A percentile compares a stretch with the other conserved stretches of the same genome.
Conservation (phyloP, 2,797 vertebrate genomes). For the Anabacerthia variegaticeps region DNA sequence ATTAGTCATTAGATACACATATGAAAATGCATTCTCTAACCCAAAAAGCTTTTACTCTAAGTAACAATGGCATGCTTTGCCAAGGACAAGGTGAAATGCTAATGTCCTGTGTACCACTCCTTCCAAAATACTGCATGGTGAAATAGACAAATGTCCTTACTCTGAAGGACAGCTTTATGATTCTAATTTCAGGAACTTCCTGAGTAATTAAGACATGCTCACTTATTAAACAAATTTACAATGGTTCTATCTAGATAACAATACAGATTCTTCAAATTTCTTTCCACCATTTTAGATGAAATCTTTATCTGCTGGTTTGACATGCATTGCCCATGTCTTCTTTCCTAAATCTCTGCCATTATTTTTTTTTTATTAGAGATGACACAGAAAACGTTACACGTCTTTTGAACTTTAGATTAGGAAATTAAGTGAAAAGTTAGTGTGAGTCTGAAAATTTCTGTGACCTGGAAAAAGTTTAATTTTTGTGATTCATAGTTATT, state of each 20-base stretch:
- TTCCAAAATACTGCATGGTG: background rate
- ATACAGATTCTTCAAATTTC: slow-evolving; percentile 38
- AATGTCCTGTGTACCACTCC: slow-evolving; percentile 7
- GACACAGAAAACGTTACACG: background rate
- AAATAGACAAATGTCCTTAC: slow-evolving; percentile 2
- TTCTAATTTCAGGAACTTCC: slow-evolving; percentile 34
- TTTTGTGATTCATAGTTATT: background rate
- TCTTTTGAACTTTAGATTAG: background rate
- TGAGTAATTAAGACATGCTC: slow-evolving; percentile 34
- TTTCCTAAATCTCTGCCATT: background rate
- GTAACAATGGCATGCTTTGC: background rate
- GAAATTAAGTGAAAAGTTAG: background rate
- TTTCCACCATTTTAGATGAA: slow-evolving; percentile 13
- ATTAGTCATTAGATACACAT: background rate
- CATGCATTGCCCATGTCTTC: slow-evolving; percentile 1
- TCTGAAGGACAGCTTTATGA: slow-evolving; percentile 52
- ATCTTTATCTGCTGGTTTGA: background rate
- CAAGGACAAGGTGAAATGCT: slow-evolving; percentile 49
- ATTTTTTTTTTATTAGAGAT: background rate
- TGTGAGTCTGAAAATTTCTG: background rate
- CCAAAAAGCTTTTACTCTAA: slow-evolving; percentile 14
- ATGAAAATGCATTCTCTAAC: background rate
- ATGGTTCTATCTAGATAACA: slow-evolving; percentile 12
- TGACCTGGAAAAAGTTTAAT: background rate
- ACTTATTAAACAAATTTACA: slow-evolving; percentile 41